Base-by-base conservation (phyloP, 2,888 invertebrate genomes). In the Machimus rusticus region DNA sequence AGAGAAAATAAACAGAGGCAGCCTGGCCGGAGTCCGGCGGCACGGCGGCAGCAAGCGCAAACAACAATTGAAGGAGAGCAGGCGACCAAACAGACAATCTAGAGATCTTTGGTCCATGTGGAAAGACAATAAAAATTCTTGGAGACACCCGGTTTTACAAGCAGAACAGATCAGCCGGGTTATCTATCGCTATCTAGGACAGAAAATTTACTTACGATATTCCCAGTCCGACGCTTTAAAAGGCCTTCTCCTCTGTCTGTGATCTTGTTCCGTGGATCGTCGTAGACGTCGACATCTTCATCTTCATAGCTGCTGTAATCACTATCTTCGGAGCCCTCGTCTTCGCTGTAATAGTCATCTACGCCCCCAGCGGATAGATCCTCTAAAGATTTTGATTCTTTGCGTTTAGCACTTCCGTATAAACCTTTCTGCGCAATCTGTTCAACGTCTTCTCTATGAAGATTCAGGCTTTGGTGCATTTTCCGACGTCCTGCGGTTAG, bases 191-290 rank as follows among this genome's bases (percentile, higher is more conserved):
- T 57, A 66, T 66, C 57, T 57, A 82, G 82, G 57, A 37, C 79
- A 79, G 51, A 79, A 46, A 79, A 51, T 79, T 85, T 74, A 86
- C 86, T 86, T 86, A 86, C 86, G 39, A 66, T 37, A 79, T 43
- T 39, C 23, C 57, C 57, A 31, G 28, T 57, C 88, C 90, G 90
- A 87, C 91, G 90, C 87, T 89, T 90, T 86, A 91, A 88, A 66
- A 90, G 90, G 89, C 91, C 91, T 51, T 19, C 51, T 46, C 43
- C 43, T 88, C 91, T 91, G 89, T 93, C 91, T 89, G 93, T 91
- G 90, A 92, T 91, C 90, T 93, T 90, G 90, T 93, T 90, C 92
- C 92, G 89, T 90, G 92, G 89, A 88, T 93, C 90, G 89, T 92
- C 89, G 89, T 91, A 82, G 8, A 81, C 79, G 89, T 93, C 89